Conservation (phyloP, 2,888 invertebrate species). For the Thymelicus acteon region DNA sequence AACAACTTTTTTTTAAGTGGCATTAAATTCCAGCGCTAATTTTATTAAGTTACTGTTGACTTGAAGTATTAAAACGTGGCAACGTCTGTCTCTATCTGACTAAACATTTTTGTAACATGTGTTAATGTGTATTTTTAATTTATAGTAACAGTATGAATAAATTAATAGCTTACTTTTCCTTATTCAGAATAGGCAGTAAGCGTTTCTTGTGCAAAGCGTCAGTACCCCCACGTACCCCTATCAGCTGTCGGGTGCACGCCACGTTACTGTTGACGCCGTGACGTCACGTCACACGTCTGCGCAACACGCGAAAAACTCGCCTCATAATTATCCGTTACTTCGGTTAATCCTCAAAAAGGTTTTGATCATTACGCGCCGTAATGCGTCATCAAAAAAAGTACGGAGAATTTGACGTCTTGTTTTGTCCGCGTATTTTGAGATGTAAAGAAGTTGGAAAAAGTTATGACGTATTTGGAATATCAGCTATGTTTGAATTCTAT, state of each 20-base stretch:
- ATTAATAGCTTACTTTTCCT: background rate
- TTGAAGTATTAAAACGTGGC: too few relatives aligned
- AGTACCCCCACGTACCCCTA: slow-evolving; percentile 78
- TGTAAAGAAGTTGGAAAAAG: too few relatives aligned
- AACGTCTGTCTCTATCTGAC: too few relatives aligned
- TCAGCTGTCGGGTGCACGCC: slow-evolving; percentile 76
- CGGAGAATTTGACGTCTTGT: background rate
- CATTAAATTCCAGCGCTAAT: too few relatives aligned
- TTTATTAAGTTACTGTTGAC: too few relatives aligned
- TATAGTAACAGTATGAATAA: too few relatives aligned
- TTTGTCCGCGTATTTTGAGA: background rate
- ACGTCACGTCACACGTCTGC: slow-evolving; percentile 60
- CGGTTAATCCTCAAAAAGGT: slow-evolving; percentile 39
- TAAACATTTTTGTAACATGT: too few relatives aligned
- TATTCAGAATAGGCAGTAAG: slow-evolving; percentile 19
- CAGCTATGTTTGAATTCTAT: too few relatives aligned
- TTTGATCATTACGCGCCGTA: slow-evolving; percentile 2
- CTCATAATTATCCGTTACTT: slow-evolving; percentile 45
- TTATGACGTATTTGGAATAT: too few relatives aligned
- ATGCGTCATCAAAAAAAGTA: background rate
- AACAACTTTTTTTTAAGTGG: too few relatives aligned
- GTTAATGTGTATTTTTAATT: too few relatives aligned
- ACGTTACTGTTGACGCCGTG: slow-evolving; percentile 69
- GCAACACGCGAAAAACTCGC: slow-evolving; percentile 52
- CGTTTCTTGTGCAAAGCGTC: slow-evolving; percentile 47